Base-by-base conservation (phyloP, 2,888 invertebrate genomes). In the Agrochola circellaris region DNA sequence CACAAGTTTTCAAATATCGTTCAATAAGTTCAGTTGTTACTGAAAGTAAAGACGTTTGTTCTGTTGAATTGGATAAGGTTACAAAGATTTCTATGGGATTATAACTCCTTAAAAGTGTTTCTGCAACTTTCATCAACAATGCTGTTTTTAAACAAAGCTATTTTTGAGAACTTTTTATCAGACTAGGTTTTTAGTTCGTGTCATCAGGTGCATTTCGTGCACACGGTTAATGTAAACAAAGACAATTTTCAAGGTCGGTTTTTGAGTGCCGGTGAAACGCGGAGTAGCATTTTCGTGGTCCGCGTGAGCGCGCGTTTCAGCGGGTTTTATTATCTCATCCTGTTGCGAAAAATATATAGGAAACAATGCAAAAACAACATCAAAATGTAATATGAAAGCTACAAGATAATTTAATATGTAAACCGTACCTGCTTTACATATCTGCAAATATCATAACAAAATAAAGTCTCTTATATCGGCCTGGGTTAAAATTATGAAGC, bases 401-500 rank as follows among this genome's bases (percentile, higher is more conserved):
- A 82, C 77, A 79, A 73, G 48, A 82, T 77, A 79, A 83, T 82
- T 87, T 83, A 87, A 89, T 87, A 89, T 86, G 85, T 90, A 90
- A 91, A 90, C 90, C 90, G 58, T 73, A 75, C 88, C 90, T 90
- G 87, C 89, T 90, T 91, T 91, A 84, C 81, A 88, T 87, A 84
- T 82, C 71, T 82, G 93, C 91, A 93, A 94, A 94, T 95, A 95
- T 95, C 94, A 93, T 94, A 95, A 95, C 95, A 94, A 95, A 95
- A 96, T 95, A 95, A 95, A 95, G 93, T 95, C 94, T 95, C 93
- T 95, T 95, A 96, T 96, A 96, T 95, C 94, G 94, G 94, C 92
- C 91, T 89, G 95, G 95, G 95, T 95, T 95, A 93, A 96, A 96
- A 96, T 96, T 96, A 96, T 96, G 96, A 96, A 95, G 95, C 96